Evolutionary conservation across 2,113 vertebrate genomes (phyloP).

Genomic region (Cettia cetti): DNA sequence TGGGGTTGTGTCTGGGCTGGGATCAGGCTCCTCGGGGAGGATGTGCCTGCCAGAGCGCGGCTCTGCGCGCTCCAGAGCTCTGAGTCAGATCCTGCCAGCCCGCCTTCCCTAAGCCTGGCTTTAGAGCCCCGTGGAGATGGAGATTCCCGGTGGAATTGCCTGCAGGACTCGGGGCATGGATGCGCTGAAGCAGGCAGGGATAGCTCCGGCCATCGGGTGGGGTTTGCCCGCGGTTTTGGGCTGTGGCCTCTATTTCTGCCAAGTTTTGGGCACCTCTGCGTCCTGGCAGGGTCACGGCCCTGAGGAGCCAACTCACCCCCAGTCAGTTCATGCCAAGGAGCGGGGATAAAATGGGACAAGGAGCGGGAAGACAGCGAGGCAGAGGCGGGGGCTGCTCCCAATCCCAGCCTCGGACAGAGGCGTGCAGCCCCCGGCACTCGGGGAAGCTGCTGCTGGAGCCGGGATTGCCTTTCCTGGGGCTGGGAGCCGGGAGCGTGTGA

Average conservation of each 20-base stretch:
- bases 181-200: fast-evolving
- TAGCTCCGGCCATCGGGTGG: fast-evolving
- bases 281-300: not conserved
- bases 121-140: fast-evolving
- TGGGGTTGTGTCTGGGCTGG: not conserved
- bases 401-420: fast-evolving
- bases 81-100: not conserved
- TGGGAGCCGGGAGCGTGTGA: not conserved
- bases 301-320: not conserved
- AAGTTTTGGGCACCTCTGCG: not conserved
- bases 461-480: not conserved
- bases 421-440: fast-evolving
- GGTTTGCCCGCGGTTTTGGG: not conserved
- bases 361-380: not conserved
- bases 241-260: not conserved
- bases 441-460: not conserved
- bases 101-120: not conserved
- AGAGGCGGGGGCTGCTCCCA: too few species aligned
- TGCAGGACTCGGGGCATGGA: not conserved
- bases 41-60: not conserved
- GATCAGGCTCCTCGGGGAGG: not conserved
- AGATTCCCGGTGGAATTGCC: fast-evolving
- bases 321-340: fast-evolving
- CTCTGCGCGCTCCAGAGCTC: not conserved
- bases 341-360: not conserved